Evolutionary conservation across 1,140 invertebrate genomes (phyloP).

Genomic region (Sesamia nonagrioides): DNA sequence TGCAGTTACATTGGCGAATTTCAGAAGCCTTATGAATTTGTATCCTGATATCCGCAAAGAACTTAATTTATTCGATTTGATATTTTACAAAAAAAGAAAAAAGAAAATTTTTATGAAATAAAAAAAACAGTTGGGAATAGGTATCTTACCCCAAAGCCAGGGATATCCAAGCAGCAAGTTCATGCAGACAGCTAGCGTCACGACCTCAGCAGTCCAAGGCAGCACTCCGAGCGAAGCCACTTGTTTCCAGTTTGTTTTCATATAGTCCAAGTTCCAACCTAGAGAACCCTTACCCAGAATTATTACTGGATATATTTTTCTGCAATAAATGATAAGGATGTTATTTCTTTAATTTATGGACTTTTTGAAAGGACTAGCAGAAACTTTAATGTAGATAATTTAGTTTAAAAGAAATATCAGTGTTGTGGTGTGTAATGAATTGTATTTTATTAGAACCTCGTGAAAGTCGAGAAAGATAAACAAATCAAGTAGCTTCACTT

Average conservation of each 20-base stretch:
- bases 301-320: slow-evolving; percentile 81
- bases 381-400: no score
- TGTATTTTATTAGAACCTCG: no score
- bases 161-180: slow-evolving; percentile 74
- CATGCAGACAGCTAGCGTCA: slow-evolving; percentile 64
- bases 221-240: slow-evolving; percentile 68
- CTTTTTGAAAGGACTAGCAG: not conserved
- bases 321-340: slow-evolving; percentile 51
- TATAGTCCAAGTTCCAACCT: slow-evolving; percentile 74
- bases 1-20: not conserved
- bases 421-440: no score
- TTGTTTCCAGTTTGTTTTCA: slow-evolving; percentile 71
- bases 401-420: no score
- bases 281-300: slow-evolving; percentile 81
- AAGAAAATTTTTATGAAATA: no score
- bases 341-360: not conserved
- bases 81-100: no score
- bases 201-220: slow-evolving; percentile 76
- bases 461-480: no score
- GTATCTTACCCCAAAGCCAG: slow-evolving; percentile 78
- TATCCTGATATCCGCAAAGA: not conserved
- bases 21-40: not conserved
- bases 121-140: not conserved
- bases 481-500: no score
- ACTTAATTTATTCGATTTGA: not conserved